These are phyloP conservation scores for Sula dactylatra DNA, from an alignment of 2,113 vertebrate genomes.

Conservation along the genomic window DNA sequence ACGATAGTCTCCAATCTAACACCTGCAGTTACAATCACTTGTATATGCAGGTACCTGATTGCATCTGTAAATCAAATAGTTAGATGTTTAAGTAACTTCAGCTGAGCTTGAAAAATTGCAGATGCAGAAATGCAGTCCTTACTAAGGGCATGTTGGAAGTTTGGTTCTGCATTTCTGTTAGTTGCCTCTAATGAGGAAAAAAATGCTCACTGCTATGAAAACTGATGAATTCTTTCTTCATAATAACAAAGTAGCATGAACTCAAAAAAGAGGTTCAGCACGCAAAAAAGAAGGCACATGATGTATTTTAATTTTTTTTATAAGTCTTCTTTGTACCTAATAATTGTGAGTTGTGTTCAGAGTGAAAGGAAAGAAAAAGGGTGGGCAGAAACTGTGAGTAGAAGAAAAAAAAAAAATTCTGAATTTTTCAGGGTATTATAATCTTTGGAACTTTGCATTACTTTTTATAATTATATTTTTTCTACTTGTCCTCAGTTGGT, in stretches of 20 bases:
- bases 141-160: not conserved
- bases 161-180: not conserved
- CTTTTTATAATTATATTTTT: not conserved
- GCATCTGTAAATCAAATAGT: slow-evolving; percentile 53
- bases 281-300: not conserved
- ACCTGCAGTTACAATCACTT: slow-evolving; percentile 46
- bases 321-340: not conserved
- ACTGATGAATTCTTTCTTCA: not conserved
- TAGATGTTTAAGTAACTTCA: not conserved
- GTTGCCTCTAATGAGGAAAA: not conserved
- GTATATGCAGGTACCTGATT: slow-evolving; percentile 43
- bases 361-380: not conserved
- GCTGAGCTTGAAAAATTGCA: not conserved
- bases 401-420: not conserved
- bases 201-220: not conserved
- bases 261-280: not conserved
- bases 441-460: not conserved
- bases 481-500: not conserved
- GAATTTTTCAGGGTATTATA: not conserved
- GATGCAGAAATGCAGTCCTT: not conserved
- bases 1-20: not conserved
- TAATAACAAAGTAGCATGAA: not conserved
- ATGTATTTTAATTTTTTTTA: not conserved
- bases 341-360: not conserved
- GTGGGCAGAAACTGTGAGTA: not conserved